A percentile compares a stretch with the other conserved stretches of the same genome.
Evolutionary conservation across 1,140 invertebrate species (phyloP).

Genomic region (Heliothis subflexa): DNA sequence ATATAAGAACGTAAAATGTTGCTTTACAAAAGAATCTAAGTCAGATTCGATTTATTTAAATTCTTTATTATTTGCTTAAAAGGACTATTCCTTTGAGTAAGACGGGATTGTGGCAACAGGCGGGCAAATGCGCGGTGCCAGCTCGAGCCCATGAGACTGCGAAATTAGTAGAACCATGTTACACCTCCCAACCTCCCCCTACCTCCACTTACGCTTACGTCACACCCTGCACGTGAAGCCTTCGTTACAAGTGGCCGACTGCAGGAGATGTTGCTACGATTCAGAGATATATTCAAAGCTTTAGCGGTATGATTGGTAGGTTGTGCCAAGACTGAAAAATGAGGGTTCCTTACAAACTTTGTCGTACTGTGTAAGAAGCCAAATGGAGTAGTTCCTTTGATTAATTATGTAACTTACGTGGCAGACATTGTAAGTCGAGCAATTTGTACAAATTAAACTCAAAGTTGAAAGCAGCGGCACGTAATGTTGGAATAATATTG

Average conservation of each 20-base stretch:
- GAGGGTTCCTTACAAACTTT: conserved; percentile 11
- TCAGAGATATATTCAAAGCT: conserved; percentile 41
- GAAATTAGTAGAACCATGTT: conserved; percentile 70
- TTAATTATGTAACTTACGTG: not conserved
- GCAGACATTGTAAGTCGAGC: not conserved
- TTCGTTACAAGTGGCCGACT: conserved; percentile 29
- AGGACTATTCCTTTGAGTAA: conserved; percentile 65
- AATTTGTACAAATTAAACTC: not conserved
- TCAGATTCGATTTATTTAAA: conserved; percentile 39
- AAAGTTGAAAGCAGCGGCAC: not conserved
- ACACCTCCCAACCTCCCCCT: conserved; percentile 39
- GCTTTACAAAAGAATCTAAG: not conserved
- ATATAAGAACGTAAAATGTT: conserved; percentile 2
- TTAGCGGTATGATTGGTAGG: conserved; percentile 26
- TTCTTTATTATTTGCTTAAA: conserved; percentile 51
- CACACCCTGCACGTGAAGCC: conserved; percentile 46
- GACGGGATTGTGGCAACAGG: conserved; percentile 64
- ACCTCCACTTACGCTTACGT: conserved; percentile 41
- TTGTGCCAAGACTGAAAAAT: conserved; percentile 33
- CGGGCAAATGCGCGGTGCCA: conserved; percentile 57
- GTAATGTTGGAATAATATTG: not conserved
- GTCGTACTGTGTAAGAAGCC: not conserved
- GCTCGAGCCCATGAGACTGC: conserved; percentile 64
- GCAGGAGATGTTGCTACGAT: conserved; percentile 37
- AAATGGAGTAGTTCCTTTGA: not conserved